A percentile compares a stretch with the other conserved stretches of the same genome.
These are phyloP conservation scores for Lampropteryx suffumata DNA, from an alignment of 2,888 invertebrate genomes.

Conservation along the genomic window DNA sequence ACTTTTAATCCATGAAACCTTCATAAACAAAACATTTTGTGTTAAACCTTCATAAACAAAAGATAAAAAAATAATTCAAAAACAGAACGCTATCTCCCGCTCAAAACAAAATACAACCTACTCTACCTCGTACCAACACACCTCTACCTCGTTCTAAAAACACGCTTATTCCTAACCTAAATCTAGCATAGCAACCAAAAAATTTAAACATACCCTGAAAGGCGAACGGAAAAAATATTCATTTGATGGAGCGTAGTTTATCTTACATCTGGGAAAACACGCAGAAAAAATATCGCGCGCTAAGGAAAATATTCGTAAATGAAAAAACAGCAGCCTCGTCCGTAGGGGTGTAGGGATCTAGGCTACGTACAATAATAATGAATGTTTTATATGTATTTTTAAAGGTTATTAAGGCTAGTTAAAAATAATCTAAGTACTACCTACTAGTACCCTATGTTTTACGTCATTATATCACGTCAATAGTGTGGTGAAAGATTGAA, in stretches of 20 bases:
- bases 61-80: no score
- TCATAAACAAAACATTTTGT: no score
- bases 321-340: slow-evolving; percentile 77
- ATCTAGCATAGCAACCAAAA: slow-evolving; percentile 2
- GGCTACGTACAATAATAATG: not conserved
- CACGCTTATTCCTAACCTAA: not conserved
- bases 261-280: slow-evolving; percentile 81
- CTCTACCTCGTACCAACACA: no score
- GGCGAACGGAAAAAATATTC: slow-evolving; percentile 66
- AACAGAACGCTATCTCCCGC: not conserved
- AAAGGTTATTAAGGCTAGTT: not conserved
- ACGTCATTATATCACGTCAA: no score
- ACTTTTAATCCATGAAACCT: no score
- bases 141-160: not conserved
- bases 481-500: no score
- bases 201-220: slow-evolving; percentile 31
- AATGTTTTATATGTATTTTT: slow-evolving; percentile 31
- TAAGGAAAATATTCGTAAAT: slow-evolving; percentile 82
- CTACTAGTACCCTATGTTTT: no score
- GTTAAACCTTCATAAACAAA: no score
- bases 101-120: not conserved
- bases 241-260: slow-evolving; percentile 81
- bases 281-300: slow-evolving; percentile 78
- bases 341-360: slow-evolving; percentile 56
- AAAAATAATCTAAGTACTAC: no score